Evolutionary conservation across 2,797 vertebrate genomes (phyloP).

Genomic region (Rhodeus uyekii): DNA sequence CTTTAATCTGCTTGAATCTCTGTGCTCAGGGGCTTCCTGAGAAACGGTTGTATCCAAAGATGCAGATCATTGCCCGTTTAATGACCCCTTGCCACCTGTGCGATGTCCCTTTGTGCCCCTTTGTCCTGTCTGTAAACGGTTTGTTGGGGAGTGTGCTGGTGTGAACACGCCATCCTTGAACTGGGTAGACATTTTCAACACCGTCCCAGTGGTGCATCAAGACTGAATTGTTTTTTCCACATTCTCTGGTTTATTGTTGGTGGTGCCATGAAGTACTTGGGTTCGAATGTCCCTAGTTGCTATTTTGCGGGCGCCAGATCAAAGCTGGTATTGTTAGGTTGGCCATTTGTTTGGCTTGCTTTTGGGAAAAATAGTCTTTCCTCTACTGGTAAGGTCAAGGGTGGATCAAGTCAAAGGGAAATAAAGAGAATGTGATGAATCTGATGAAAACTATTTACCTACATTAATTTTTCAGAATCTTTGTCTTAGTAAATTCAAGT

Average conservation of each 20-base stretch:
- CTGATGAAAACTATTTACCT: background rate
- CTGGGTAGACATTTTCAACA: conserved; percentile 29
- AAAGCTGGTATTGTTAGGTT: conserved; percentile 59
- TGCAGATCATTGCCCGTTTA: conserved; percentile 22
- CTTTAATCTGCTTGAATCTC: conserved; percentile 48
- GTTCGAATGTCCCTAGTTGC: conserved; percentile 49
- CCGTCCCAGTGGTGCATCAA: conserved; percentile 39
- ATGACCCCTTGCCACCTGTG: conserved; percentile 27
- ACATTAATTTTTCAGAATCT: background rate
- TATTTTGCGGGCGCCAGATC: conserved; percentile 54
- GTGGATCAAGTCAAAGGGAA: conserved; percentile 8
- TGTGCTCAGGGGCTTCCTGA: conserved; percentile 40
- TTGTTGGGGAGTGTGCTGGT: conserved; percentile 15
- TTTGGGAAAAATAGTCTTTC: conserved; percentile 24
- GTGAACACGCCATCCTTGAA: conserved; percentile 25
- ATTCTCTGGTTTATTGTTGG: conserved; percentile 51
- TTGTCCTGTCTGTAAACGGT: conserved; percentile 32
- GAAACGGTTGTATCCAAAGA: conserved; percentile 35
- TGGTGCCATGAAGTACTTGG: conserved; percentile 27
- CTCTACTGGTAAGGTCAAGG: conserved; percentile 17
- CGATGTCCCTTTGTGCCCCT: conserved; percentile 6
- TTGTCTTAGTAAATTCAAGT: background rate
- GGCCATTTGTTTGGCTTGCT: conserved; percentile 33
- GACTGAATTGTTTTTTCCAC: conserved; percentile 50
- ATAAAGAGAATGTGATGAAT: background rate